Evolutionary conservation across 2,888 invertebrate genomes (phyloP), one percentile per base, ranked within the genome.

Genomic region (Nymphalis c-album): DNA sequence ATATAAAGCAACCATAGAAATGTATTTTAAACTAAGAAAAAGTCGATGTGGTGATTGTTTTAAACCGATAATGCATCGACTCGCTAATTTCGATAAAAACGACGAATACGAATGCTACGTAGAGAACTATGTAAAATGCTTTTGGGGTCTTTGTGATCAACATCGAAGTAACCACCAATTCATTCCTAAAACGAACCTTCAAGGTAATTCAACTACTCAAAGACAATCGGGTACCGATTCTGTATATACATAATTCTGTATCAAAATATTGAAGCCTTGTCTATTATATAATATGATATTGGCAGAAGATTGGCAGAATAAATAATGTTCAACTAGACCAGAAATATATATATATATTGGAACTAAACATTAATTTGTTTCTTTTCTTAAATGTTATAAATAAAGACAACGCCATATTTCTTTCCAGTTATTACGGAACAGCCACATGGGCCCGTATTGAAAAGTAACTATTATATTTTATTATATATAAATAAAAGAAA

Each of bases 51-150:
- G 78, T 2, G 76, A 81, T 20, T 90, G 86, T 70, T 82, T 81
- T 67, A 82, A 74, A 57, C 87, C 88, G 0, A 71, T 68, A 1
- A 77, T 76, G 17, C 79, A 79, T 7, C 79, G 86, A 16, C 77
- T 88, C n/a, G 85, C 81, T 0, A 75, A 85, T 16, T 82, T 86
- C 66, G 78, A 80, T 70, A 76, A 76, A 2, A 82, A 77, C 22
- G 85, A 88, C 60, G 82, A 85, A 40, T 86, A 81, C 53, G 87
- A 87, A 68, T 90, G 88, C 71, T 87, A 87, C 68, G 79, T 86
- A 0, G 86, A 90, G 60, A 81, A 85, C 73, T 91, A 90, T 66
- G 76, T 90, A 26, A 89, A 89, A 76, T 88, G 88, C 71, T 91
- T 91, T 72, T 91, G 90, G 90, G 80, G 82, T 6, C 76, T 91